Base-by-base conservation (phyloP, 2,888 invertebrate genomes). In the Torymus texanus region DNA sequence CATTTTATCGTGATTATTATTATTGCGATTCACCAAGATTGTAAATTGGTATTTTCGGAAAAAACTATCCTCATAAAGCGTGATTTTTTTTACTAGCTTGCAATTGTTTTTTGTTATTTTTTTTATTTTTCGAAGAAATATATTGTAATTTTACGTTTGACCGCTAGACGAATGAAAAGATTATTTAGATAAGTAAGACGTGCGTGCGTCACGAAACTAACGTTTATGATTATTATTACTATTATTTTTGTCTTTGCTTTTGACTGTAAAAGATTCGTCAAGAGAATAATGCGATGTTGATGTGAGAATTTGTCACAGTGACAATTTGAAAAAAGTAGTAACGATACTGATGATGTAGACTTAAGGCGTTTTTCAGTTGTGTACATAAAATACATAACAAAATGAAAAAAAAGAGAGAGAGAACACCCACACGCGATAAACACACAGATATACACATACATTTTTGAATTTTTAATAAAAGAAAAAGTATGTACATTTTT, bases 401-500 rank as follows among this genome's bases (percentile, higher is more conserved):
- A 16, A 71, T 65, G 21, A 58, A 58, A 67, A 58, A 24, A 67
- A 63, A 78, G 70, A 78, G 73, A 73, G 67, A 72, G 67, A 75
- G 56, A 72, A 53, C 16, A 73, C 56, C 10, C 16, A 50, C 21
- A 68, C 13, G 62, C 29, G 53, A 29, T 14, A 21, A 14, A 12
- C 21, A 73, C 16, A 21, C 21, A n/a, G 21, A 67, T 8, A 21
- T n/a, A 55, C 14, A 55, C 68, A 65, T 18, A 63, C 51, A 56
- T 56, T 21, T 56, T 66, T 62, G 53, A 71, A 75, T 75, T 78
- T 78, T 78, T 10, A 76, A 29, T 29, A 29, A 29, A 29, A 29
- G 29, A 29, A 29, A 29, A 72, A 74, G 24, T 71, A 71, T 79
- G 78, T 79, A 81, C 16, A 78, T 79, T 81, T 75, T 81, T 72